Evolutionary conservation across 1,140 invertebrate genomes (phyloP).

Genomic region (Hypothenemus hampei): DNA sequence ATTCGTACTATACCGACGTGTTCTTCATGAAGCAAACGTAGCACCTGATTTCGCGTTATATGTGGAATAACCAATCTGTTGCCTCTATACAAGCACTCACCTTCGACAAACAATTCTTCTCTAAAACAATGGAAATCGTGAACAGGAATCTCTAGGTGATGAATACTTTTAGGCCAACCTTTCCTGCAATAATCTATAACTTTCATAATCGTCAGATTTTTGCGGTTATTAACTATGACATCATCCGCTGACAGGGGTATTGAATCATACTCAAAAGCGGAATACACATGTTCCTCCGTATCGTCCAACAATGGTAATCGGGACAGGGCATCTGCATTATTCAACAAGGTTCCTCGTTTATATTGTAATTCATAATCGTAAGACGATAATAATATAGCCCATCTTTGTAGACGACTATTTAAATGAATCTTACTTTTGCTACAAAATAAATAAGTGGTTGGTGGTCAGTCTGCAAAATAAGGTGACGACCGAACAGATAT

Average conservation of each 20-base stretch:
- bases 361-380: conserved; percentile 30
- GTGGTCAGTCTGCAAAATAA: conserved; percentile 24
- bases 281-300: conserved; percentile 7
- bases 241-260: conserved; percentile 7
- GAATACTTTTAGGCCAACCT: conserved; percentile 9
- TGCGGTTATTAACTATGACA: conserved; percentile 10
- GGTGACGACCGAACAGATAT: conserved; percentile 21
- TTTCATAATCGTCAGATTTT: conserved; percentile 23
- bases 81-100: conserved; percentile 20
- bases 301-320: conserved; percentile 9
- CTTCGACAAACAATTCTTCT: conserved; percentile 10
- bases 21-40: conserved; percentile 30
- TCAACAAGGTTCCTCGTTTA: conserved; percentile 9
- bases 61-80: conserved; percentile 26
- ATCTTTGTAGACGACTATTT: conserved; percentile 8
- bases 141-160: too few species aligned
- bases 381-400: conserved; percentile 22
- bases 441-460: conserved; percentile 26
- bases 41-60: conserved; percentile 18
- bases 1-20: conserved; percentile 30
- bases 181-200: conserved; percentile 14
- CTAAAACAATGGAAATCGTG: conserved; percentile 18
- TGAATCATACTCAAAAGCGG: conserved; percentile 14
- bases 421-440: conserved; percentile 18
- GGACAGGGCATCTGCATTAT: conserved; percentile 26